Base-by-base conservation (phyloP, 2,113 vertebrate genomes). In the Lampris megalopsis region DNA sequence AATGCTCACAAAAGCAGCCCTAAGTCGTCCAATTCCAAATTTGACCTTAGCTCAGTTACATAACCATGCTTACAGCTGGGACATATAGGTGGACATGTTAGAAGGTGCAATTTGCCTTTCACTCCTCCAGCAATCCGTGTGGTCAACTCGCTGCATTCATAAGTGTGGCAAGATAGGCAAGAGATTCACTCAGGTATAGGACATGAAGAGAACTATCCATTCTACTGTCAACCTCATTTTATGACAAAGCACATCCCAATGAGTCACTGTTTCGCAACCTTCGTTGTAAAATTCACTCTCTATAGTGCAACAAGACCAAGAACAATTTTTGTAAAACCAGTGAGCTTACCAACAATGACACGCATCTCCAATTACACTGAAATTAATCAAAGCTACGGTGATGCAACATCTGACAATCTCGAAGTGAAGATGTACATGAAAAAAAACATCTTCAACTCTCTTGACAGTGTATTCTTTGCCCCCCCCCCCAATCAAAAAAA, bases 31-130 rank as follows among this genome's bases (percentile, higher is more conserved):
- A 64, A 75, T 69, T 79, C 77, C 71, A 81, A 67, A 73, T 77
- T 59, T 74, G 84, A 80, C 73, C 67, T 6, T 9, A 80, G 75
- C 73, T 88, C 75, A 86, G 58, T 84, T 88, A 82, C 83, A 90
- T 69, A 53, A 67, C 63, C 3, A 1, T n/a, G 75, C 67, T 77
- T 88, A 85, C 85, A 76, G 82, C 78, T 83, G 83, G 82, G 82
- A 81, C 65, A 84, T 82, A 78, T 82, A 78, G 42, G 41, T 10
- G 48, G 58, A 40, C 35, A 3, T 63, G 62, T 68, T 66, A 76
- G 77, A 79, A 60, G n/a, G 40, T 5, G 3, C 35, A 24, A 9
- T 72, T 47, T 58, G 67, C 43, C 5, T 68, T 60, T 63, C 0
- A 52, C 61, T 24, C 61, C 48, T 69, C 56, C 11, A 1, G 24